phyloP scores from a whole-genome alignment of 2,797 vertebrate species.

The Liparis tanakae region DNA sequence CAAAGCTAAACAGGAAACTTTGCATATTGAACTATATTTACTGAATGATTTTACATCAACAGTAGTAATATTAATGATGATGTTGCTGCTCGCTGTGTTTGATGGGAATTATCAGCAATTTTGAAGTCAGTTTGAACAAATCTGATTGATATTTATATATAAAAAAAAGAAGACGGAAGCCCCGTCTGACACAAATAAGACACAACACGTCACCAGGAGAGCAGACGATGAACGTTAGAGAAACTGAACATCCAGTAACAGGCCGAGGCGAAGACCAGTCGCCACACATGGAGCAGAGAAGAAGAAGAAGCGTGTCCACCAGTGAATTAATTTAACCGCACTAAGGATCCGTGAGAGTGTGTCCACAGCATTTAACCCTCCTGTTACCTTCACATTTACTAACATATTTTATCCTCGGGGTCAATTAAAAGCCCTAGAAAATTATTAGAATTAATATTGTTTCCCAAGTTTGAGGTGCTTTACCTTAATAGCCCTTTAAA shows the following conservation, averaged over 20 bases:
- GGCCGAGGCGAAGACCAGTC: too few relatives aligned
- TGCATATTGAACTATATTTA: neutral
- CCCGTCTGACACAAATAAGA: too few relatives aligned
- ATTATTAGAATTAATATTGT: too few relatives aligned
- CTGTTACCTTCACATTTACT: too few relatives aligned
- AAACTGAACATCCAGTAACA: too few relatives aligned
- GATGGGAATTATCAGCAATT: neutral
- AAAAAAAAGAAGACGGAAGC: too few relatives aligned
- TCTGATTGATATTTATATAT: neutral
- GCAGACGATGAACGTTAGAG: too few relatives aligned
- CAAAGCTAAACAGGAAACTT: neutral
- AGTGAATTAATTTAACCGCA: conserved; percentile 21
- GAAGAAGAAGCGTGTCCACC: neutral
- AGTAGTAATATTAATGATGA: neutral
- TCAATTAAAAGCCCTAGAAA: too few relatives aligned
- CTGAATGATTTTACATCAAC: neutral
- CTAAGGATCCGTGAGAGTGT: neutral
- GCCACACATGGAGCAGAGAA: neutral
- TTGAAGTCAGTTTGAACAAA: neutral
- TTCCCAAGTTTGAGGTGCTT: too few relatives aligned
- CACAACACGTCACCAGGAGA: too few relatives aligned
- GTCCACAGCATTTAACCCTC: conserved; percentile 20
- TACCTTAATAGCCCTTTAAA: too few relatives aligned
- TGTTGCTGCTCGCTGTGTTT: neutral
- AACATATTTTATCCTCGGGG: too few relatives aligned